These are phyloP conservation scores for Heliopora coerulea DNA, from an alignment of 92 coral and sea anemone species.

Conservation along the genomic window DNA sequence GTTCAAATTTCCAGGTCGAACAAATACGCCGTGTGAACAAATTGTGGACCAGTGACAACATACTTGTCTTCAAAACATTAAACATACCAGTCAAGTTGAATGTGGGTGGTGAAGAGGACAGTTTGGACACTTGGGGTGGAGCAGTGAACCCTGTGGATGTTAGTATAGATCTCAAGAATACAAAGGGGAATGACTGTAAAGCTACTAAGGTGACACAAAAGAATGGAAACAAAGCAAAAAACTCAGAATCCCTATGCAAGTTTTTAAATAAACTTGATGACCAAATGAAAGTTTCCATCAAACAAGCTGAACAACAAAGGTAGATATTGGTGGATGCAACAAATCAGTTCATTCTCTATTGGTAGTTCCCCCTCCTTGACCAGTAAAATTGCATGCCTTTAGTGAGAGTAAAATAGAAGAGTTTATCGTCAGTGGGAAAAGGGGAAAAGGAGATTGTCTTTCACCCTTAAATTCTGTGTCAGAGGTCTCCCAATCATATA, in stretches of 20 bases:
- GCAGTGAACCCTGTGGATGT: constrained; percentile 31
- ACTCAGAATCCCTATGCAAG: constrained; percentile 43
- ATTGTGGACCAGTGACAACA: constrained; percentile 91
- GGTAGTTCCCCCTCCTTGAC: too few species aligned
- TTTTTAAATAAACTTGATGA: constrained; percentile 74
- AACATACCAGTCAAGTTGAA: constrained; percentile 76
- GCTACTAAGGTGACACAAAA: not conserved
- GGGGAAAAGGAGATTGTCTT: too few species aligned
- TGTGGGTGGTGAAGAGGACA: constrained; percentile 45
- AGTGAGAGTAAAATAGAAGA: too few species aligned
- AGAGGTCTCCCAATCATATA: too few species aligned
- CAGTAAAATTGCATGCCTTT: too few species aligned
- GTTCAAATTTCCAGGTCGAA: constrained; percentile 51
- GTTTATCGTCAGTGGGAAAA: too few species aligned
- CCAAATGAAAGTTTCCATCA: constrained; percentile 60
- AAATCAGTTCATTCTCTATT: too few species aligned
- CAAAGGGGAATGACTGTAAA: not conserved
- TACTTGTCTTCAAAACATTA: constrained; percentile 66
- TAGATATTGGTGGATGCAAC: too few species aligned
- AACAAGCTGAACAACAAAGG: constrained; percentile 82
- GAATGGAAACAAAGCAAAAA: not conserved
- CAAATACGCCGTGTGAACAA: constrained; percentile 83
- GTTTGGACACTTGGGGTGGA: constrained; percentile 28
- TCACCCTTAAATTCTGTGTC: too few species aligned
- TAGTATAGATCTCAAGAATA: constrained; percentile 12